These are phyloP conservation scores for Cololabis saira DNA, from an alignment of 2,113 vertebrate genomes.

Conservation along the genomic window DNA sequence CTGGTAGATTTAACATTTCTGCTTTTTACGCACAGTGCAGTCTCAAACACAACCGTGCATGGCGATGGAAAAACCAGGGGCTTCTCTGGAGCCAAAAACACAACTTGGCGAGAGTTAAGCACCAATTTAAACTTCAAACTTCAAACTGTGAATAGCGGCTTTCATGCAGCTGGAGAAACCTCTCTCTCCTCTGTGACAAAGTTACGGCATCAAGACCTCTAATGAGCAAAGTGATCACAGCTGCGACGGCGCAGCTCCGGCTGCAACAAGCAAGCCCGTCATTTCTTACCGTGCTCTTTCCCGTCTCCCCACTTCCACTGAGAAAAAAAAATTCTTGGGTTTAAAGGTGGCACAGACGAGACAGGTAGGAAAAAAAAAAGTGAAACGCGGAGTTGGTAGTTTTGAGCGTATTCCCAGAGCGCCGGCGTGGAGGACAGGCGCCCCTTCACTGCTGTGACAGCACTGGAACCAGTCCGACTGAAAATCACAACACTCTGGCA, in stretches of 20 bases:
- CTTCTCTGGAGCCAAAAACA: slow-evolving; percentile 6
- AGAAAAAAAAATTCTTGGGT: background rate
- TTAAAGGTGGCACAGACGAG: background rate
- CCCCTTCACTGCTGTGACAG: slow-evolving; percentile 51
- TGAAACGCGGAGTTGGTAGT: slow-evolving; percentile 7
- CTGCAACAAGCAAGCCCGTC: slow-evolving; percentile 15
- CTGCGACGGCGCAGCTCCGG: slow-evolving; percentile 30
- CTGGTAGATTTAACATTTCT: background rate
- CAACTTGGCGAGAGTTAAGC: background rate
- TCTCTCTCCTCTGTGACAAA: background rate
- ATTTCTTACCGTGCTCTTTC: slow-evolving; percentile 51
- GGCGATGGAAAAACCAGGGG: slow-evolving; percentile 6
- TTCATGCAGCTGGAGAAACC: background rate
- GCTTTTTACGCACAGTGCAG: background rate
- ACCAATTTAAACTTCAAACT: background rate
- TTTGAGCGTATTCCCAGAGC: slow-evolving; percentile 66
- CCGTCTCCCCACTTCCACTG: slow-evolving; percentile 18
- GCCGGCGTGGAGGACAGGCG: slow-evolving; percentile 41
- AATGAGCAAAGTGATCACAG: slow-evolving; percentile 39
- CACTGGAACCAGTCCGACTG: slow-evolving; percentile 60
- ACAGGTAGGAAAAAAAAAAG: background rate
- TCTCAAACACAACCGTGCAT: background rate
- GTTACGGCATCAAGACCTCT: slow-evolving; percentile 19
- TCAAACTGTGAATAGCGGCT: background rate
- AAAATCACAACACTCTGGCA: slow-evolving; percentile 60